Base-by-base conservation (phyloP, 2,888 invertebrate genomes). In the Ophioninae sp. region DNA sequence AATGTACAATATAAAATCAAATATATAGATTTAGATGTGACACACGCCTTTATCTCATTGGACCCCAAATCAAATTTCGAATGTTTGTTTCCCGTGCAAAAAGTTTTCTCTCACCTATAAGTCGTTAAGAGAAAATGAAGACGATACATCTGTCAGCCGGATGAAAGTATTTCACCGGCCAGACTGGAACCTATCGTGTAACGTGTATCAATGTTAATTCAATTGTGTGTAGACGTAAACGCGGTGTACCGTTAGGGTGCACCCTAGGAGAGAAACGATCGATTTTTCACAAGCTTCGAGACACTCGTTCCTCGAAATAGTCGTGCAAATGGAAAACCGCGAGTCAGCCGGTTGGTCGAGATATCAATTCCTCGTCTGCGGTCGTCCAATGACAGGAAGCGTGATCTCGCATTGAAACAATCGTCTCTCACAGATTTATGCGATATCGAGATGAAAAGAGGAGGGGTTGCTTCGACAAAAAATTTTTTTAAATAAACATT, bases 361-460 rank as follows among this genome's bases (percentile, higher is more conserved):
- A 83, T 73, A 74, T 83, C 72, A 41, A 58, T 22, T 72, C 72
- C 22, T 58, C 63, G 79, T 41, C 71, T 79, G 85, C 79, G 85
- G 85, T 84, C 79, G 67, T 73, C 73, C 81, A 67, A 23, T 69
- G 10, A 13, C 69, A 9, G 68, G 23, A 72, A 58, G 20, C 20
- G n/a, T 64, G 72, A 77, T 39, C n/a, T 71, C 51, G 84, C 82
- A 81, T 85, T 71, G 58, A 77, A 85, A 83, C 82, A 82, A 80
- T 67, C 23, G 39, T 72, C 72, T 84, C 77, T 81, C 67, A 65
- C 74, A 63, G 65, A 67, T 74, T 82, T 65, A 80, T 63, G 65
- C 72, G 81, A 82, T 74, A 82, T 56, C 37, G 1, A 39, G 9
- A 30, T 13, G 23, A 30, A 51, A 37, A 44, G 71, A 71, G 23